phyloP scores from a whole-genome alignment of 1,140 invertebrate species.

The Maconellicoccus hirsutus region DNA sequence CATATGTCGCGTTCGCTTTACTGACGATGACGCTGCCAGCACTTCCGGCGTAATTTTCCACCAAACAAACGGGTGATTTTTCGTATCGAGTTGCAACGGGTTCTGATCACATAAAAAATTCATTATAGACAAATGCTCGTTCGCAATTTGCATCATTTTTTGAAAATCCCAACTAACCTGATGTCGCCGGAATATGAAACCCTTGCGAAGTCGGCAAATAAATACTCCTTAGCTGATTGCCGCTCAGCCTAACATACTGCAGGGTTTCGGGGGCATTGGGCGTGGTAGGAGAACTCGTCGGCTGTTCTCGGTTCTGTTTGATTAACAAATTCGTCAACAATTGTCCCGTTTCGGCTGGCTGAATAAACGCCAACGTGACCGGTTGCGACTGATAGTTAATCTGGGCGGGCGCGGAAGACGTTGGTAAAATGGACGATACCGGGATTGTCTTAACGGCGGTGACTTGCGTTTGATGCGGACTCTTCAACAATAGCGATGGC shows the following conservation, averaged over 20 bases:
- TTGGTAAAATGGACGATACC: neutral
- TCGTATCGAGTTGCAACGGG: neutral
- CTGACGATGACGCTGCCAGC: neutral
- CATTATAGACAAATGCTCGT: neutral
- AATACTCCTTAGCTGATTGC: neutral
- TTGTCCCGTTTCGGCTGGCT: conserved; percentile 23
- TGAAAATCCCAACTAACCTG: neutral
- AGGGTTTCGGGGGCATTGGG: neutral
- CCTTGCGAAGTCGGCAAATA: neutral
- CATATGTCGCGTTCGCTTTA: neutral
- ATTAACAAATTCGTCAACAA: conserved; percentile 22
- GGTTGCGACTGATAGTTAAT: conserved; percentile 21
- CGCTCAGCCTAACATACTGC: neutral
- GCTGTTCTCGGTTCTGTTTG: neutral
- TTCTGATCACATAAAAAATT: neutral
- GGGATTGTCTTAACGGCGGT: neutral
- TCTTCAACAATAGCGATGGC: neutral
- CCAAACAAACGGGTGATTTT: neutral
- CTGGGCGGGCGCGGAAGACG: neutral
- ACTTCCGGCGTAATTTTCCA: neutral
- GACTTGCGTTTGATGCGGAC: neutral
- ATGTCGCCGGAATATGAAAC: neutral
- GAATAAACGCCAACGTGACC: conserved; percentile 24
- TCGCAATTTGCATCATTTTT: neutral
- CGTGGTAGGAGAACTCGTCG: neutral